phyloP scores from a whole-genome alignment of 2,113 vertebrate species.

The Callorhinus ursinus region DNA sequence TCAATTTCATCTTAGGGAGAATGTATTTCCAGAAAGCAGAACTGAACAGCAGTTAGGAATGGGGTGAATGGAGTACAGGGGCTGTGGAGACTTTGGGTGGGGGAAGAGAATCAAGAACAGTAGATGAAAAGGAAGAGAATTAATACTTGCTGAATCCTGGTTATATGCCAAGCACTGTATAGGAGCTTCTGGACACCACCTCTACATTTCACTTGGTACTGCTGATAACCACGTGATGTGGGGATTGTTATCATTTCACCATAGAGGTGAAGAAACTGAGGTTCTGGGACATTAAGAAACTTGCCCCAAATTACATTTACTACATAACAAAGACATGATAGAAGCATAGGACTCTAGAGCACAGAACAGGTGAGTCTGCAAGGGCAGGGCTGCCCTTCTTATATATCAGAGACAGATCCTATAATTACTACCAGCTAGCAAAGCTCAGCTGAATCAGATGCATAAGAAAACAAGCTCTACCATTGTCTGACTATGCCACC shows the following conservation, averaged over 20 bases:
- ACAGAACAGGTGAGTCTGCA: background rate
- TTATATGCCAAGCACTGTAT: background rate
- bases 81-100: background rate
- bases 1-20: background rate
- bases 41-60: background rate
- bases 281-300: background rate
- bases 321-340: background rate
- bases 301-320: background rate
- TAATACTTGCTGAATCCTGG: background rate
- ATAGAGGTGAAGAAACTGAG: background rate
- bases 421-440: background rate
- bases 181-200: background rate
- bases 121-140: background rate
- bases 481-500: conserved; percentile 12
- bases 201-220: conserved; percentile 18
- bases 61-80: background rate
- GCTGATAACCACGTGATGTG: background rate
- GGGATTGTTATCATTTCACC: background rate
- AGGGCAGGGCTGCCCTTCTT: background rate
- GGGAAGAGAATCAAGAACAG: background rate
- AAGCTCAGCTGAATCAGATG: conserved; percentile 28
- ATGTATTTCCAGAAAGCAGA: background rate
- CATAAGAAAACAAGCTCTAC: background rate
- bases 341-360: background rate
- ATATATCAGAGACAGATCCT: background rate